Base-by-base conservation (phyloP, 2,888 invertebrate species). In the Scaptomyza caliginosa region DNA sequence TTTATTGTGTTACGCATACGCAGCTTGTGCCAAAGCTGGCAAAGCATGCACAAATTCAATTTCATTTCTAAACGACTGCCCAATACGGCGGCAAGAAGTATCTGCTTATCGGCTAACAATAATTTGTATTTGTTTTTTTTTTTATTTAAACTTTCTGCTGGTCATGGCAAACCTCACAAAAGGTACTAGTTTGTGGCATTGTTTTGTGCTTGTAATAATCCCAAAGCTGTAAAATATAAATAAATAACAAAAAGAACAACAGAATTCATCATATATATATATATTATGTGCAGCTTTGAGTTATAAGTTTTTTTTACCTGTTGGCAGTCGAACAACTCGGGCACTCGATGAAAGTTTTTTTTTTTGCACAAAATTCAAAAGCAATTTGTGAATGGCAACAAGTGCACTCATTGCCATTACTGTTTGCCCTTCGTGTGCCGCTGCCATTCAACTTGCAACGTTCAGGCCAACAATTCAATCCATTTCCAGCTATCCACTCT, bases 341-440 rank as follows among this genome's bases (percentile, higher is more conserved):
- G 34, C 58, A 19, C 26, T 49, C 67, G 49, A 50, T 36, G 46
- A 71, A 77, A 67, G 43, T 48, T 67, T 75, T 13, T 74, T 48
- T 67, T 75, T 13, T 74, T 69, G 58, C 56, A 60, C 26, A 67
- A 72, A 78, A 75, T 74, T 68, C 58, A 58, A 58, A 85, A 67
- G 60, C 77, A 67, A 62, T 74, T 67, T 67, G 43, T 51, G 59
- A 77, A 70, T 62, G 79, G 78, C 83, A 83, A 83, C 83, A 83
- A 83, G 83, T 83, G 79, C 72, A 63, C 81, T 77, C 60, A 55
- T 57, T 56, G 60, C 30, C 7, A n/a, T 32, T 13, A 7, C 26
- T 32, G 42, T n/a, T 54, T 13, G 59, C 57, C 38, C 45, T 59
- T 64, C 56, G 59, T 52, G 55, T 23, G 21, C 46, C 54, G 19